Conservation (phyloP, 2,113 vertebrate species). For the Cinclus mexicanus region DNA sequence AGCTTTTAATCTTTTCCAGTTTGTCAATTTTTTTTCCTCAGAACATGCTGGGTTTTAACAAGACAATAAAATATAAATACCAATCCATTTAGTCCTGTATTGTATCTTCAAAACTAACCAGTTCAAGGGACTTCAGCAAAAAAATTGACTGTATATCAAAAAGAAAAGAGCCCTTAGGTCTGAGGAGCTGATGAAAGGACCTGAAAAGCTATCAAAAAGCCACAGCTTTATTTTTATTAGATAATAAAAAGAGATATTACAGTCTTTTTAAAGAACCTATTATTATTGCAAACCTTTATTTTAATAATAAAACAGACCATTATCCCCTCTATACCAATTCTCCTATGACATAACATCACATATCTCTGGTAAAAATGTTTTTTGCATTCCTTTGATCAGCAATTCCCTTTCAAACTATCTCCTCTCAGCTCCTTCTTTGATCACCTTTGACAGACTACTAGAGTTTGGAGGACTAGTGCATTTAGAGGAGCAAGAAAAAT, state of each 20-base stretch:
- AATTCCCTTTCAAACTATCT: conserved; percentile 43
- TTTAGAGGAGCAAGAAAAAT: conserved; percentile 8
- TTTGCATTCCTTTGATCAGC: conserved; percentile 38
- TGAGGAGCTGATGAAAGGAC: background rate
- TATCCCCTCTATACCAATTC: background rate
- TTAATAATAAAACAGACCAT: background rate
- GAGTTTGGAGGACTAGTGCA: background rate
- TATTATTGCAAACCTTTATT: background rate
- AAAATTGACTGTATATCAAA: background rate
- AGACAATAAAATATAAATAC: background rate
- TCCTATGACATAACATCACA: background rate
- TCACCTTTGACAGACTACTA: conserved; percentile 21
- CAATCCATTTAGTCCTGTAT: background rate
- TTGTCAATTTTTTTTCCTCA: background rate
- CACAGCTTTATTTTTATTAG: background rate
- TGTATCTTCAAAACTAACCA: background rate
- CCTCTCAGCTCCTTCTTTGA: conserved; percentile 27
- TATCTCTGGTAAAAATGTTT: background rate
- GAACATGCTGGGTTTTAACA: background rate
- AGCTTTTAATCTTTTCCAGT: background rate
- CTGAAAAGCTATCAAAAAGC: background rate
- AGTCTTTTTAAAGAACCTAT: accelerated
- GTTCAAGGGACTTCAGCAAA: background rate
- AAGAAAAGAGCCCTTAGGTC: background rate
- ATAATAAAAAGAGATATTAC: background rate